Conservation (phyloP, 2,888 invertebrate species). For the Philereme vetulata region DNA sequence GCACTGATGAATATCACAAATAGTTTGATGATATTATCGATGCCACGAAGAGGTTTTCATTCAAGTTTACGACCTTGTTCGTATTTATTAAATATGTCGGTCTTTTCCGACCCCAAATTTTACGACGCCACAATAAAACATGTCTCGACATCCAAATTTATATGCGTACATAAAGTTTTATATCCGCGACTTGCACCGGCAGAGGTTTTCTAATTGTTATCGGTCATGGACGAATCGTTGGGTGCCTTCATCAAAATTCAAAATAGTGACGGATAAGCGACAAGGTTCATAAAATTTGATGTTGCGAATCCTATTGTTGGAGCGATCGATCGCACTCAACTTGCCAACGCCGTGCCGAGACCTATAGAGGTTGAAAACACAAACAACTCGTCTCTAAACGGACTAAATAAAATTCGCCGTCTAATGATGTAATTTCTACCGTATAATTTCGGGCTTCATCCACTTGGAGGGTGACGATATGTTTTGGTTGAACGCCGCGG, state of each 20-base stretch:
- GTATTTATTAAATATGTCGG: conserved; percentile 84
- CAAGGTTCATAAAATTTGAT: conserved; percentile 49
- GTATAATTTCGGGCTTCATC: conserved; percentile 68
- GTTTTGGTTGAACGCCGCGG: conserved; percentile 34
- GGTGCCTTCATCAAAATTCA: conserved; percentile 56
- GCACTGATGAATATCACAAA: conserved; percentile 57
- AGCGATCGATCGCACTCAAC: conserved; percentile 44
- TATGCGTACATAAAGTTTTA: conserved; percentile 84
- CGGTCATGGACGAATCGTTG: conserved; percentile 71
- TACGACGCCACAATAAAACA: conserved; percentile 82
- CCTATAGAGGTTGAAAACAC: conserved; percentile 43
- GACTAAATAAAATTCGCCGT: conserved; percentile 52
- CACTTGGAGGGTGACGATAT: conserved; percentile 29
- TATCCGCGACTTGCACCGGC: conserved; percentile 78
- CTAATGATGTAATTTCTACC: conserved; percentile 73
- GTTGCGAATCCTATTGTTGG: conserved; percentile 44
- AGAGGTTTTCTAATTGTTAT: conserved; percentile 78
- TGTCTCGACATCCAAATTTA: conserved; percentile 83
- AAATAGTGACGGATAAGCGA: conserved; percentile 54
- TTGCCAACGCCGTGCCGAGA: conserved; percentile 35
- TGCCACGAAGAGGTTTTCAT: conserved; percentile 77
- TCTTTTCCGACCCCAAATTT: conserved; percentile 81
- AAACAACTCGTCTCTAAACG: conserved; percentile 37
- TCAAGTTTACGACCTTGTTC: conserved; percentile 79
- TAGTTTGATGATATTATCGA: conserved; percentile 74